phyloP scores from a whole-genome alignment of 2,797 vertebrate genomes.

The Buphagus erythrorhynchus region DNA sequence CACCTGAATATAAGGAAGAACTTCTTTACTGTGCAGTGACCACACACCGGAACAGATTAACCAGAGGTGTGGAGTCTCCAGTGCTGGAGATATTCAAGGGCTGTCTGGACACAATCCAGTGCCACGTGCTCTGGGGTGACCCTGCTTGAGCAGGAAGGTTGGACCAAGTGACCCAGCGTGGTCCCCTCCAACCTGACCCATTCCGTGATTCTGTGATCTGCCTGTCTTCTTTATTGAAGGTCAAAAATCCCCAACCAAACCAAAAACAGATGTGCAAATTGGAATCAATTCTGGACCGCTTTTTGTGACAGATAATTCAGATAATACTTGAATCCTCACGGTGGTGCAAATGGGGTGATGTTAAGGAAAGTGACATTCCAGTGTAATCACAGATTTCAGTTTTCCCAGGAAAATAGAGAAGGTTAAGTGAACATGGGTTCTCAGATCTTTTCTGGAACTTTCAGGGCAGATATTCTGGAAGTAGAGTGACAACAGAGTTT shows the following conservation, averaged over 20 bases:
- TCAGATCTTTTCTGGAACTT: background rate
- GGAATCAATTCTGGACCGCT: background rate
- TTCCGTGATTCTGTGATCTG: background rate
- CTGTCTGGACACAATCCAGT: fast-evolving
- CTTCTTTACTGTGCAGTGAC: background rate
- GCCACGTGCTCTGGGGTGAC: background rate
- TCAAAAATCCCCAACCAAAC: background rate
- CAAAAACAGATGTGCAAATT: background rate
- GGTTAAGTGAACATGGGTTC: background rate
- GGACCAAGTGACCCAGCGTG: background rate
- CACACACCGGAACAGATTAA: fast-evolving
- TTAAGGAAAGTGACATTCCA: background rate
- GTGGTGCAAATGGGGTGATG: background rate
- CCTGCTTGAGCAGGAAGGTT: background rate
- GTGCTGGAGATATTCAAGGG: too few relatives aligned
- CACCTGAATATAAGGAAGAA: fast-evolving
- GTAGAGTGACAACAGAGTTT: background rate
- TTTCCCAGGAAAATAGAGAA: background rate
- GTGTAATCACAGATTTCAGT: background rate
- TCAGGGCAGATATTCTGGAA: background rate
- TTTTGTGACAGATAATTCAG: background rate
- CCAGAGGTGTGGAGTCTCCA: background rate
- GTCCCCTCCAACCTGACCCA: background rate
- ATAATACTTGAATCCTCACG: background rate
- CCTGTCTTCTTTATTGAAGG: background rate